A percentile compares a stretch with the other conserved stretches of the same genome.
These are phyloP conservation scores for Protodeltote pygarga DNA, from an alignment of 2,888 invertebrate genomes.

Conservation along the genomic window DNA sequence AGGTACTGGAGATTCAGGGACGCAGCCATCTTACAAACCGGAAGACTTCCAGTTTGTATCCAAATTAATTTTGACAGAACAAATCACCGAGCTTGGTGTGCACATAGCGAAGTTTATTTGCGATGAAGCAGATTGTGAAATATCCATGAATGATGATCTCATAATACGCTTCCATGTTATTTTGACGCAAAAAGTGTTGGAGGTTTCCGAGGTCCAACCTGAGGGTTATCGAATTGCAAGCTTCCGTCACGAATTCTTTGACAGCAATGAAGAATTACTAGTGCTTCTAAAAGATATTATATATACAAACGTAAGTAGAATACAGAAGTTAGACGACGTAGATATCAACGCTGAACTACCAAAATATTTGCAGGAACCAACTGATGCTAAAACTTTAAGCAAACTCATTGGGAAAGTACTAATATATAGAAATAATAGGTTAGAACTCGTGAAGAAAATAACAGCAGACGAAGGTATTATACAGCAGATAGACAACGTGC, in stretches of 20 bases:
- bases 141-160: conserved; percentile 27
- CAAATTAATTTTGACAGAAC: conserved; percentile 20
- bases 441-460: conserved; percentile 18
- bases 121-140: not conserved
- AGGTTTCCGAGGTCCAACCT: conserved; percentile 21
- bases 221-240: conserved; percentile 17
- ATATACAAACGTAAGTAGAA: conserved; percentile 18
- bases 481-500: conserved; percentile 8
- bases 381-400: conserved; percentile 1
- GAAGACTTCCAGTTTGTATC: conserved; percentile 19
- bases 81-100: conserved; percentile 19
- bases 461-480: conserved; percentile 2
- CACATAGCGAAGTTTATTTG: conserved; percentile 17
- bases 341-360: too few species aligned
- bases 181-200: conserved; percentile 17
- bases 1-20: conserved; percentile 19
- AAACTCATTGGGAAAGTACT: conserved; percentile 15
- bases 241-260: conserved; percentile 34
- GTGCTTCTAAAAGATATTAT: conserved; percentile 17
- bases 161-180: conserved; percentile 34
- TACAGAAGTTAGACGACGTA: not conserved
- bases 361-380: not conserved
- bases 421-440: conserved; percentile 9
- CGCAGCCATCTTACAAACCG: conserved; percentile 9
- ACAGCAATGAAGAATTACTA: conserved; percentile 14